phyloP scores from a whole-genome alignment of 2,888 invertebrate species.

The Parapristionchus giblindavisi region DNA sequence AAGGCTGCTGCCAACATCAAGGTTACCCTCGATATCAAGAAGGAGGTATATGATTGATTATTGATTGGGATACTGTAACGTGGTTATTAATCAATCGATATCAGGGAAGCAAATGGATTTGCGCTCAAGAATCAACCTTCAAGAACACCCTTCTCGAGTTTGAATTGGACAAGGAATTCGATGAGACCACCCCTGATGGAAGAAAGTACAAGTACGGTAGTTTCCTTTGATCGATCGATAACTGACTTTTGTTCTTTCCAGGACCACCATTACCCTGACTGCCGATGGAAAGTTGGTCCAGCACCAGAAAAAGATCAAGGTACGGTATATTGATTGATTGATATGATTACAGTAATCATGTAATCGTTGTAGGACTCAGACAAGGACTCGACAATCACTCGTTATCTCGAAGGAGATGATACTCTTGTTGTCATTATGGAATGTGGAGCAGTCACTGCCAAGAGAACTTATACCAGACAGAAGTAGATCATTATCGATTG shows the following conservation, averaged over 20 bases:
- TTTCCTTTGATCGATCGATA: conserved; percentile 2
- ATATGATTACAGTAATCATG: conserved; percentile 31
- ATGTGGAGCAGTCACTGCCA: conserved; percentile 49
- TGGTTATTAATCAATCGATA: not conserved
- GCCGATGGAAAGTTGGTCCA: conserved; percentile 55
- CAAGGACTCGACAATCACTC: conserved; percentile 50
- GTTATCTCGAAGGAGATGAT: conserved; percentile 52
- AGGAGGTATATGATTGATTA: conserved; percentile 37
- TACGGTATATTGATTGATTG: conserved; percentile 39
- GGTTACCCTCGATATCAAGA: conserved; percentile 57
- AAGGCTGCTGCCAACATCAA: conserved; percentile 60
- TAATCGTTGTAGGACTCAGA: conserved; percentile 44
- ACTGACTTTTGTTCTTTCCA: not conserved
- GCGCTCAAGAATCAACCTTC: conserved; percentile 55
- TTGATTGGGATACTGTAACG: not conserved
- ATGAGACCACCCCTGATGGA: conserved; percentile 60
- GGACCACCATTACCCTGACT: conserved; percentile 44
- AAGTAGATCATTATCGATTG: conserved; percentile 11
- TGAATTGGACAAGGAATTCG: conserved; percentile 50
- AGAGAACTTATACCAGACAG: conserved; percentile 51
- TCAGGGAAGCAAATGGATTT: conserved; percentile 51
- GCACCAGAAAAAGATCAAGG: conserved; percentile 52
- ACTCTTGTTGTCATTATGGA: conserved; percentile 46
- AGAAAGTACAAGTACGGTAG: conserved; percentile 46
- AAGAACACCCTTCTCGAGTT: conserved; percentile 56